These are phyloP conservation scores for Romanogobio albipinnatus DNA, from an alignment of 2,113 vertebrate genomes.

Conservation along the genomic window DNA sequence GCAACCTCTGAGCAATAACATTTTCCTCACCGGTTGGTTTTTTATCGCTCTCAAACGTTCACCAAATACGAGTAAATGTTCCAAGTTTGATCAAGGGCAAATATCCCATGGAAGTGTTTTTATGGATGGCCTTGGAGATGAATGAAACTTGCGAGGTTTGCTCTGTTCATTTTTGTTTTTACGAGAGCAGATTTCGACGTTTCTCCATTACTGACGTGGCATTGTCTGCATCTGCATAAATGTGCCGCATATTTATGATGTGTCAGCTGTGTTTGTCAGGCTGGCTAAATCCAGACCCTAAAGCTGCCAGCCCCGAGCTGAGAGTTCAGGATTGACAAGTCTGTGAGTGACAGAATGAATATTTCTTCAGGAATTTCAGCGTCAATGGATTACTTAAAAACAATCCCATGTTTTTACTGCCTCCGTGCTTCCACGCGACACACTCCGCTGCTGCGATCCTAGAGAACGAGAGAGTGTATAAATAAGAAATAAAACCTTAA, in stretches of 20 bases:
- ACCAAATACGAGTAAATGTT: not conserved
- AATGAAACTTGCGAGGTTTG: not conserved
- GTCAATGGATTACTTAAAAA: constrained; percentile 37
- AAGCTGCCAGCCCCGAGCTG: constrained; percentile 61
- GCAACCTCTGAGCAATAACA: not conserved
- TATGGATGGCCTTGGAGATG: not conserved
- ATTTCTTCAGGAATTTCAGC: constrained; percentile 54
- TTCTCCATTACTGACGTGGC: constrained; percentile 76
- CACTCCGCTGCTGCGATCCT: not conserved
- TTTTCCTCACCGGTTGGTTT: not conserved
- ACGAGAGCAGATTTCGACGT: constrained; percentile 84
- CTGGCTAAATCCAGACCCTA: constrained; percentile 84
- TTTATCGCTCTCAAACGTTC: not conserved
- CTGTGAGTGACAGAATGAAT: constrained; percentile 50
- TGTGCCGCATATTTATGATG: constrained; percentile 84
- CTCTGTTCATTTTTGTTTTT: constrained; percentile 65
- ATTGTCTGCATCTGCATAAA: constrained; percentile 83
- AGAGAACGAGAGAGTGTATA: not conserved
- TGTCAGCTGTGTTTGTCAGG: constrained; percentile 84
- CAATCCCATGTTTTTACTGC: constrained; percentile 45
- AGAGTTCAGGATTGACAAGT: constrained; percentile 51
- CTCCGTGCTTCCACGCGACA: not conserved
- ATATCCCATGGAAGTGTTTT: not conserved
- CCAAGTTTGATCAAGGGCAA: not conserved
- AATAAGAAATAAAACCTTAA: not conserved